A percentile compares a stretch with the other conserved stretches of the same genome.
Conservation (phyloP, 2,797 vertebrate genomes). For the Choloepus didactylus region DNA sequence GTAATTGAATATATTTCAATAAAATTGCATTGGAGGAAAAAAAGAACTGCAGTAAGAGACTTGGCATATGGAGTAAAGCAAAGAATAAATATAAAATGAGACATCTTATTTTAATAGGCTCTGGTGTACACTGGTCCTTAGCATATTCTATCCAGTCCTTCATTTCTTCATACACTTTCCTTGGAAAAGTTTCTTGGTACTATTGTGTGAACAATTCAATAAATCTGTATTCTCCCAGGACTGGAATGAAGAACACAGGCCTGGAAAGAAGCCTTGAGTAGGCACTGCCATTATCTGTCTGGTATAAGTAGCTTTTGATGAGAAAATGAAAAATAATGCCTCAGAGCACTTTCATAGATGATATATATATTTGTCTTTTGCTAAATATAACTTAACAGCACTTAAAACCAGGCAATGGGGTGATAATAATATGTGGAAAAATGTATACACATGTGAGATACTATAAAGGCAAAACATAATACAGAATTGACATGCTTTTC, state of each 20-base stretch:
- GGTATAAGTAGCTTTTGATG: slow-evolving; percentile 66
- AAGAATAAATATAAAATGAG: background rate
- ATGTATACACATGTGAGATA: background rate
- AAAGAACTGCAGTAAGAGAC: background rate
- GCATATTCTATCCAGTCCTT: background rate
- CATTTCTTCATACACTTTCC: background rate
- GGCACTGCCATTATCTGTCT: background rate
- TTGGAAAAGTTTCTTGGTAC: slow-evolving; percentile 39
- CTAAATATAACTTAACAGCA: slow-evolving; percentile 63
- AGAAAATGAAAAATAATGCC: slow-evolving; percentile 72
- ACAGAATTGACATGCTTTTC: background rate
- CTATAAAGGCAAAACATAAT: slow-evolving; percentile 25
- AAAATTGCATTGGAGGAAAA: no score
- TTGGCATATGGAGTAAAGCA: background rate
- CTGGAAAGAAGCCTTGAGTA: slow-evolving; percentile 40
- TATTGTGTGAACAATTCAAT: slow-evolving; percentile 19
- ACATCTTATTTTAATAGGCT: background rate
- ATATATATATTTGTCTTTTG: slow-evolving; percentile 51
- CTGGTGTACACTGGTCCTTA: background rate
- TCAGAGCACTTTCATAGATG: slow-evolving; percentile 50
- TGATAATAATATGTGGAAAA: background rate
- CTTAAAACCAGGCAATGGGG: background rate
- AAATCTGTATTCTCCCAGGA: slow-evolving; percentile 51
- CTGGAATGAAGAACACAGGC: background rate
- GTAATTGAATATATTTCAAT: no score